Evolutionary conservation across 2,888 invertebrate genomes (phyloP), one percentile per base, ranked within the genome.

Genomic region (Cheiracanthium punctorium): DNA sequence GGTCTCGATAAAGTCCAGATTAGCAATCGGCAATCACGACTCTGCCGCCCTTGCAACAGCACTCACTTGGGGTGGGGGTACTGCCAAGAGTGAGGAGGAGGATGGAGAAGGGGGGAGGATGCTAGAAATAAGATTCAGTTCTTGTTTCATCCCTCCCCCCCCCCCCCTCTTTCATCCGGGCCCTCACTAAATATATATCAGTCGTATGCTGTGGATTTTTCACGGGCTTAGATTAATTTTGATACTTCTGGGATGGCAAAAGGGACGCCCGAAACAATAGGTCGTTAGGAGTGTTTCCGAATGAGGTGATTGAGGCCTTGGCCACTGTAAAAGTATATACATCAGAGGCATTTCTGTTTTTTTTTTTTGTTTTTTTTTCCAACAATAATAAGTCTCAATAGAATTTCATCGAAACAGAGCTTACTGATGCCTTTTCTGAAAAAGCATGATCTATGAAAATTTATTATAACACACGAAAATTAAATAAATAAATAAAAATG

Each of bases 21-120:
- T 84, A 84, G 73, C 79, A 74, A 79, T 85, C 73, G 73, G 73
- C 37, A 52, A 85, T 85, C 84, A 85, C 79, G 84, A 85, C 41
- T 80, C n/a, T 32, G 67, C 33, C 30, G 80, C 64, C 48, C 52
- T 43, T 73, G 32, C 67, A 28, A 71, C 58, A 29, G 24, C 65
- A 64, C 24, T 28, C 14, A 64, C 24, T 28, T 10, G 20, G 37
- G 75, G 33, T 24, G 20, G 33, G 20, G 12, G n/a, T n/a, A 74
- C 41, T 20, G 33, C 0, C 20, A 20, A 17, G 10, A 17, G 20
- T 20, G 70, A 20, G 43, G 64, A 33, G 37, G 65, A 29, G 17
- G 30, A 32, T 0, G 14, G n/a, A 32, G 28, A 64, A 29, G n/a
- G 17, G n/a, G 52, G 52, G n/a, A 20, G 17, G 52, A 52, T 52